Conservation (phyloP, 2,113 vertebrate species). For the Centropus bengalensis region DNA sequence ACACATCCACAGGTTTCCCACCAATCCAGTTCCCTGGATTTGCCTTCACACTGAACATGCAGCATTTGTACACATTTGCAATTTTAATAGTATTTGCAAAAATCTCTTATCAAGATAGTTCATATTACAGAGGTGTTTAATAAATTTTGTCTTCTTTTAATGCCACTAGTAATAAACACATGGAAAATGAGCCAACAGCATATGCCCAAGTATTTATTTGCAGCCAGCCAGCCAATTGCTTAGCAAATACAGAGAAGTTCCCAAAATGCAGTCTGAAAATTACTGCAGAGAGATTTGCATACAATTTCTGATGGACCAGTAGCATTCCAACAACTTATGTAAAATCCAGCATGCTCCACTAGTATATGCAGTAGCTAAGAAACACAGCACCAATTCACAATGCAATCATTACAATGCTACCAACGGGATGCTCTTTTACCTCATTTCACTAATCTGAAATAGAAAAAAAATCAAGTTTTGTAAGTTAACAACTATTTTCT, state of each 20-base stretch:
- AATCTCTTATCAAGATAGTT: background rate
- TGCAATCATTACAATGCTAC: background rate
- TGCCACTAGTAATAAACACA: background rate
- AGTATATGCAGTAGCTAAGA: background rate
- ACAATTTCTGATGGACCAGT: background rate
- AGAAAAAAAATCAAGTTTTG: background rate
- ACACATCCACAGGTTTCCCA: background rate
- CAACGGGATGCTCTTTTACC: background rate
- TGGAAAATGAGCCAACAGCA: background rate
- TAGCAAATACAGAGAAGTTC: background rate
- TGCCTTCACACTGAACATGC: background rate
- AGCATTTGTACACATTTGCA: background rate
- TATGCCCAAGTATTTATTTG: background rate
- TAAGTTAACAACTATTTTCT: background rate
- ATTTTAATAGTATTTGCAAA: background rate
- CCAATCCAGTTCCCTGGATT: background rate
- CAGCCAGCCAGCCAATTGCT: background rate
- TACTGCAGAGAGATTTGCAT: conserved; percentile 21
- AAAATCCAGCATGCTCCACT: background rate
- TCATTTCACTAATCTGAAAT: background rate
- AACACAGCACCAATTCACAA: background rate
- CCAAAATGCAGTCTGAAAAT: conserved; percentile 10
- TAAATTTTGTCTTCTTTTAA: conserved; percentile 21
- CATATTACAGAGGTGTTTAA: conserved; percentile 11
- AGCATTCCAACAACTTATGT: background rate